Conservation (phyloP, 2,888 invertebrate genomes). For the Lasioglossum morio region DNA sequence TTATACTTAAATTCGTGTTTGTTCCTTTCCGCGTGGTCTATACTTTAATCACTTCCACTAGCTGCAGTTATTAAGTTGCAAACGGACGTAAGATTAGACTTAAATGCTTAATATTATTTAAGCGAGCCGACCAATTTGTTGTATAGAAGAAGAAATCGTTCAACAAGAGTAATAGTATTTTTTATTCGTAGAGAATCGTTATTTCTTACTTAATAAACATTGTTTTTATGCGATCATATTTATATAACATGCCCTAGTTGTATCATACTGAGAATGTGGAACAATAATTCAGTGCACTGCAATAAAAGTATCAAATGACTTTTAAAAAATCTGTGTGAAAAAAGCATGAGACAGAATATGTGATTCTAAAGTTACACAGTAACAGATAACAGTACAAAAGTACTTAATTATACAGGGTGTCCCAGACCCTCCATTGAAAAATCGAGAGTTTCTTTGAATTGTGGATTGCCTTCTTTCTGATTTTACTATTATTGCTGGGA, state of each 20-base stretch:
- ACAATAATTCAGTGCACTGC: constrained; percentile 1
- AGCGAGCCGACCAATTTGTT: constrained; percentile 18
- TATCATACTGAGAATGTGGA: background rate
- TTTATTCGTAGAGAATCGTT: constrained; percentile 23
- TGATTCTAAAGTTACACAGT: background rate
- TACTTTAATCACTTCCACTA: constrained; percentile 47
- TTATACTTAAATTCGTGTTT: constrained; percentile 41
- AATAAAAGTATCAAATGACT: background rate
- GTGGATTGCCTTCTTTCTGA: background rate
- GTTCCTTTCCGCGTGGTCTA: constrained; percentile 42
- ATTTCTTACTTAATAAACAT: constrained; percentile 24
- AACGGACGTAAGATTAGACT: constrained; percentile 30
- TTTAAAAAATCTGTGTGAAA: background rate
- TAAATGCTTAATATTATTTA: constrained; percentile 51
- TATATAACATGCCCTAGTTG: constrained; percentile 24
- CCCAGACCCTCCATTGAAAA: too few species aligned
- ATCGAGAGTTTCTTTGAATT: background rate
- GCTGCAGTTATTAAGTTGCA: constrained; percentile 27
- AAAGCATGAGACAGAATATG: background rate
- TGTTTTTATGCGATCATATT: constrained; percentile 35
- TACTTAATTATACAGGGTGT: constrained; percentile 4
- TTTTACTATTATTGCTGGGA: background rate
- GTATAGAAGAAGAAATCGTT: constrained; percentile 24
- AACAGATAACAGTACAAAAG: constrained; percentile 12
- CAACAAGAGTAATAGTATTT: constrained; percentile 6